phyloP scores from a whole-genome alignment of 2,113 vertebrate genomes.

The Thunnus maccoyii region DNA sequence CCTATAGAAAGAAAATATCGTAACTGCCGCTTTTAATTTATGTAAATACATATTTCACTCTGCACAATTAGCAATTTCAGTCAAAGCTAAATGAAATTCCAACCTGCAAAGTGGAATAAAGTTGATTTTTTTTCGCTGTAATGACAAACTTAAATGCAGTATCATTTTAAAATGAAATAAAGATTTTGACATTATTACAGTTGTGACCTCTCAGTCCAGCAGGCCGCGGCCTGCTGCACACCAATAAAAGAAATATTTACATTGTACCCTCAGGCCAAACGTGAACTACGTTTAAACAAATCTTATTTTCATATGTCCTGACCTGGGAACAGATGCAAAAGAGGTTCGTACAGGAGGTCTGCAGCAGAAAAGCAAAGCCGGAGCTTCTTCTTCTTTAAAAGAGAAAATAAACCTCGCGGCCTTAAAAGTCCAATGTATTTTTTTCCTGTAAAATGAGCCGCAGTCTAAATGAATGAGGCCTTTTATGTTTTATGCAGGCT shows the following conservation, averaged over 20 bases:
- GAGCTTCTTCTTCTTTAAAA: neutral
- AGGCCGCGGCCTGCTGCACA: slow-evolving; percentile 12
- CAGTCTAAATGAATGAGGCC: neutral
- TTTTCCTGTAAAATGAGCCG: neutral
- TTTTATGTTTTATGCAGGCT: neutral
- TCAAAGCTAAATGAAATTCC: no score
- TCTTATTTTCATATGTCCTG: slow-evolving; percentile 55
- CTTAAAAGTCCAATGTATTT: neutral
- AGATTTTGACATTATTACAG: no score
- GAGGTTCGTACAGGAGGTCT: slow-evolving; percentile 8
- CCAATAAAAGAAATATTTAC: slow-evolving; percentile 30
- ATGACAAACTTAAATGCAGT: no score
- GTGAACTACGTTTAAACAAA: slow-evolving; percentile 56
- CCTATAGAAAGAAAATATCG: no score
- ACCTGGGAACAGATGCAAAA: slow-evolving; percentile 48
- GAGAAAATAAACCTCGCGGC: no score
- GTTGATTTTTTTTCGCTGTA: no score
- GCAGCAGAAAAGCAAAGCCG: neutral
- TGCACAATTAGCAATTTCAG: no score
- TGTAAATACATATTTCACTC: no score
- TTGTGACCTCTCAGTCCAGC: neutral
- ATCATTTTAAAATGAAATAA: no score
- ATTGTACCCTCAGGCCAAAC: slow-evolving; percentile 54
- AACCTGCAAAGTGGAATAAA: no score
- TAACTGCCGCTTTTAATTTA: no score